A percentile compares a stretch with the other conserved stretches of the same genome.
Conservation (phyloP, 2,113 vertebrate species). For the Myrmecophaga tridactyla region DNA sequence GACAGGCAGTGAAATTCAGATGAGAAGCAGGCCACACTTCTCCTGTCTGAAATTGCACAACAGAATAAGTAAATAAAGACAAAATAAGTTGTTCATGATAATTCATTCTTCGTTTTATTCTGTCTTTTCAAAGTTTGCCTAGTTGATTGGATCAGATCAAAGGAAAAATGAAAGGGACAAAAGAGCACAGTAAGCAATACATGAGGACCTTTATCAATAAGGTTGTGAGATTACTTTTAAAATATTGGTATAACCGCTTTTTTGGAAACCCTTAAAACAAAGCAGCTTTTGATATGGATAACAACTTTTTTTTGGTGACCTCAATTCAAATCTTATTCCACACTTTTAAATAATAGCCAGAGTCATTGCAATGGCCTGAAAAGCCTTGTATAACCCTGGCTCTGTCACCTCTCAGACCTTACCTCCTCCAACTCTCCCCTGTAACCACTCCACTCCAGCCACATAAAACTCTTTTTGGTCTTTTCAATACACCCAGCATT, state of each 20-base stretch:
- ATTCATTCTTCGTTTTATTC: background rate
- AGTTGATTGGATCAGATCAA: background rate
- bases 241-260: too few species aligned
- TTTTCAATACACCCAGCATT: background rate
- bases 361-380: background rate
- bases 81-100: background rate
- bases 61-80: fast-evolving
- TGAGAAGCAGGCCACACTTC: slow-evolving; percentile 91
- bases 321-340: background rate
- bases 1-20: slow-evolving; percentile 97
- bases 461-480: background rate
- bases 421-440: too few species aligned
- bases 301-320: background rate
- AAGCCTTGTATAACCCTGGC: background rate
- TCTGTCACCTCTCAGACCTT: background rate
- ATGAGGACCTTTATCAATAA: background rate
- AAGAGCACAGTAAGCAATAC: background rate
- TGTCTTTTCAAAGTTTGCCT: background rate
- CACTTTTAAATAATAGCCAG: background rate
- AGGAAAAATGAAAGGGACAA: background rate
- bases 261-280: slow-evolving; percentile 5
- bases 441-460: background rate
- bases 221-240: background rate
- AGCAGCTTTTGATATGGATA: background rate
- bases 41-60: slow-evolving; percentile 85